Percentiles rank a stretch among this genome's conserved stretches.
Evolutionary conservation across 2,888 invertebrate genomes (phyloP).

Genomic region (Drosophila aldrichi): DNA sequence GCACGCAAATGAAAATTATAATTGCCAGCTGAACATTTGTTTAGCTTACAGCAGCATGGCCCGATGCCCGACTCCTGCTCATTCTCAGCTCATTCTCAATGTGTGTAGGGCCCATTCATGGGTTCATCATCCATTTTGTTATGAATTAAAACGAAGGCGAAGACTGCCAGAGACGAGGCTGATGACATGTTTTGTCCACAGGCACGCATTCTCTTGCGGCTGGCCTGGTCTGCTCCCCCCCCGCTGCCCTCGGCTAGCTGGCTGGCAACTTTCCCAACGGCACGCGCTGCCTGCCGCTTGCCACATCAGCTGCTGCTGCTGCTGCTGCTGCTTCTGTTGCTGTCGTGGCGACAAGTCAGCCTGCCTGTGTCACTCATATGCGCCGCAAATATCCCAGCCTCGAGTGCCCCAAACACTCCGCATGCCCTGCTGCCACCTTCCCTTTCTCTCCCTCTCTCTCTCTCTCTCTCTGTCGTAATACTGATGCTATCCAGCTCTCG

Average conservation of each 20-base stretch:
- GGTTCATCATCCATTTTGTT: conserved; percentile 66
- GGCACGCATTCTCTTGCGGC: conserved; percentile 78
- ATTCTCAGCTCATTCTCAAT: conserved; percentile 22
- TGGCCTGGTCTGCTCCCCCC: conserved; percentile 27
- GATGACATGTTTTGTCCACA: conserved; percentile 81
- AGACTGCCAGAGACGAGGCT: conserved; percentile 67
- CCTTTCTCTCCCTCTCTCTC: not conserved
- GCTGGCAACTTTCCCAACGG: conserved; percentile 80
- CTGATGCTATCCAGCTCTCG: conserved; percentile 8
- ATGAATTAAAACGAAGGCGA: conserved; percentile 72
- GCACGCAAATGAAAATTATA: conserved; percentile 74
- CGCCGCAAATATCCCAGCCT: conserved; percentile 76
- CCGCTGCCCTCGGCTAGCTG: conserved; percentile 27
- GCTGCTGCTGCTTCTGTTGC: conserved; percentile 26
- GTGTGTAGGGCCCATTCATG: conserved; percentile 61
- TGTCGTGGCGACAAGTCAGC: conserved; percentile 66
- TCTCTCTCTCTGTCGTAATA: not conserved
- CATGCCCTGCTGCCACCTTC: not conserved
- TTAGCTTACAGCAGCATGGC: not conserved
- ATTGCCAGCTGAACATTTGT: conserved; percentile 74
- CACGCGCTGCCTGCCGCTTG: conserved; percentile 62
- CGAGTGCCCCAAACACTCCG: conserved; percentile 16
- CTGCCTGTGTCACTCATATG: conserved; percentile 78
- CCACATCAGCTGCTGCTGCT: conserved; percentile 23
- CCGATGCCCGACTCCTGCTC: too few species aligned